phyloP scores from a whole-genome alignment of 2,797 vertebrate species.

The Poecile montanus region DNA sequence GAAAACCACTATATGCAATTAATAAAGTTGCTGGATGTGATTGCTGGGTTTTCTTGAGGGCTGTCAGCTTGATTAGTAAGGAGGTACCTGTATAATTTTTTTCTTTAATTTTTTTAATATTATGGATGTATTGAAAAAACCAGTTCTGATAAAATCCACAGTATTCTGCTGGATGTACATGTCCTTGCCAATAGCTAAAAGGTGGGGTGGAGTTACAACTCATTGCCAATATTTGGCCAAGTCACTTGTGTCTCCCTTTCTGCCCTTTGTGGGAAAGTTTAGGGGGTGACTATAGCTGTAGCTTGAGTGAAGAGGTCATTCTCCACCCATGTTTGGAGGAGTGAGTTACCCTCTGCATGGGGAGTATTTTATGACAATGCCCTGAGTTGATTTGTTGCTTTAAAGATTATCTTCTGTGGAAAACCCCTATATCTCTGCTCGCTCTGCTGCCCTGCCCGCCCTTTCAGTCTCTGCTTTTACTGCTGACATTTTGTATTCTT shows the following conservation, averaged over 20 bases:
- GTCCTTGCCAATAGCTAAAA: not conserved
- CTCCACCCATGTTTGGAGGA: not conserved
- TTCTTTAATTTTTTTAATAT: not conserved
- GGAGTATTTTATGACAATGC: not conserved
- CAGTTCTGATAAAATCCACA: not conserved
- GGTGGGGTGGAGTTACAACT: not conserved
- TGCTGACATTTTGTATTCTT: not conserved
- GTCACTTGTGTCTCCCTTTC: conserved; percentile 1
- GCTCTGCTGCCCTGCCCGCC: not conserved
- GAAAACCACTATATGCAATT: not conserved
- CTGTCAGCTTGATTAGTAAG: not conserved
- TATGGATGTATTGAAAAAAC: not conserved
- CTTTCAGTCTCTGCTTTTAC: not conserved
- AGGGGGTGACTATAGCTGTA: not conserved
- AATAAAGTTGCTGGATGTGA: not conserved
- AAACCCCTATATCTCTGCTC: not conserved
- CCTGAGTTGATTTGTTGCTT: conserved; percentile 11
- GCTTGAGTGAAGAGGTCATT: not conserved
- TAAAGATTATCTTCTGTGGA: not conserved
- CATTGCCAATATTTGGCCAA: not conserved
- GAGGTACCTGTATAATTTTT: not conserved
- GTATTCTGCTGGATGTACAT: not conserved
- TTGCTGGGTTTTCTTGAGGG: not conserved
- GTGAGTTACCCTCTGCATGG: not conserved
- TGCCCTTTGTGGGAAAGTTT: not conserved